Conservation (phyloP, 1,140 invertebrate genomes). For the Drosophila lacteicornis region DNA sequence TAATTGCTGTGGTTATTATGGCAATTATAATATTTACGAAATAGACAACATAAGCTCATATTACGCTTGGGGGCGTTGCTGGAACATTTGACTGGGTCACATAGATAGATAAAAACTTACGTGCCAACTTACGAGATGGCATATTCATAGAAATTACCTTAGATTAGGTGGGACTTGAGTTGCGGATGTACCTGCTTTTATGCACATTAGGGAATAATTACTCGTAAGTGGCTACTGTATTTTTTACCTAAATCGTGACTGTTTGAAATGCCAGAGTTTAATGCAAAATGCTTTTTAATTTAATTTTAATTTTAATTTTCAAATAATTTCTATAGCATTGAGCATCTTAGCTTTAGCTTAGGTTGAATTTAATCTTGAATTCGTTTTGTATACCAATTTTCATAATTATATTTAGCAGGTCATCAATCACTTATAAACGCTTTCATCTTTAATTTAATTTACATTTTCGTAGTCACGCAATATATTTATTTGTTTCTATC, state of each 20-base stretch:
- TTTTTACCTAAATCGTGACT: conserved; percentile 29
- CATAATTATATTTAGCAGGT: conserved; percentile 7
- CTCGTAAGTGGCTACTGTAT: conserved; percentile 13
- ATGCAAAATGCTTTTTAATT: neutral
- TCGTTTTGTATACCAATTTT: neutral
- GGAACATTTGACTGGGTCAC: conserved; percentile 14
- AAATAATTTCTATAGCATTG: neutral
- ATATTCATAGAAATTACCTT: conserved; percentile 1
- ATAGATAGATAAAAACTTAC: conserved; percentile 21
- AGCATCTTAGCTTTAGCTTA: neutral
- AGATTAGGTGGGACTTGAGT: conserved; percentile 19
- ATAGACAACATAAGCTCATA: conserved; percentile 6
- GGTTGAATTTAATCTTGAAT: neutral
- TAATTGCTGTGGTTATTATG: conserved; percentile 25
- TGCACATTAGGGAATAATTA: conserved; percentile 97
- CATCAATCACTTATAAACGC: neutral
- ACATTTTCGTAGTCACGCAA: conserved; percentile 2
- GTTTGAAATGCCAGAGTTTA: conserved; percentile 12
- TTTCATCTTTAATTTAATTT: neutral
- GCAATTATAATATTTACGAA: conserved; percentile 4
- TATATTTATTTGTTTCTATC: neutral
- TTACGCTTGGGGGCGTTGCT: conserved; percentile 32
- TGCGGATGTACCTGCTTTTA: conserved; percentile 90
- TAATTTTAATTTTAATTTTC: neutral
- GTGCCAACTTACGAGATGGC: conserved; percentile 23